Conservation (phyloP, 1,140 invertebrate species). For the Triops cancriformis region DNA sequence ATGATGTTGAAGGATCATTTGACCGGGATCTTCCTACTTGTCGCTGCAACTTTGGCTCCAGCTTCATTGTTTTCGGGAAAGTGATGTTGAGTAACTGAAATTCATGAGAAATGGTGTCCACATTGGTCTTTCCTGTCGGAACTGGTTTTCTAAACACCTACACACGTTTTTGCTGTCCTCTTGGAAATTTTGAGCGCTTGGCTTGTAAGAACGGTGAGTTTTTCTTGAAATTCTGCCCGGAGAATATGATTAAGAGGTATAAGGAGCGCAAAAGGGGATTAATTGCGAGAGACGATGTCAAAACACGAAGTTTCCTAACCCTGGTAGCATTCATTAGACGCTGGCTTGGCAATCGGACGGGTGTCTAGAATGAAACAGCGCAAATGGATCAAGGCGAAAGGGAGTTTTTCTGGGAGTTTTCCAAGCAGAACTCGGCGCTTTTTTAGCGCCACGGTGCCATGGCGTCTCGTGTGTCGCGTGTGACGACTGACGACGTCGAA, state of each 20-base stretch:
- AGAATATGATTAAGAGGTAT: too few species aligned
- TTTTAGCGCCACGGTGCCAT: neutral
- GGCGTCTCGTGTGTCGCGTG: neutral
- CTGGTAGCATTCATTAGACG: neutral
- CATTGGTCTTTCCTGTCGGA: neutral
- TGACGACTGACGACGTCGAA: neutral
- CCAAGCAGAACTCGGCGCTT: neutral
- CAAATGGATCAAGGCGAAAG: neutral
- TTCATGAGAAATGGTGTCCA: neutral
- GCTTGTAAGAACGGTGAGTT: neutral
- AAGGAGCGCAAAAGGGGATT: too few species aligned
- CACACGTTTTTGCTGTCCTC: neutral
- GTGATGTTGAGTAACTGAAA: neutral
- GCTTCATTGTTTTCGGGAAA: neutral
- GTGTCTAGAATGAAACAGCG: neutral
- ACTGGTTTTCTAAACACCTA: neutral
- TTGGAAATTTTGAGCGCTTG: neutral
- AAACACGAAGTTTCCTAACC: neutral
- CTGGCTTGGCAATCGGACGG: neutral
- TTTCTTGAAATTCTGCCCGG: neutral
- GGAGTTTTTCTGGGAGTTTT: neutral
- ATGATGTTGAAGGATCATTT: neutral
- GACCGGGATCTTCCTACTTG: neutral
- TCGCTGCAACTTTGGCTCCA: neutral
- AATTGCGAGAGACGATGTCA: neutral